Percentiles rank a stretch among this genome's conserved stretches.
phyloP scores from a whole-genome alignment of 2,888 invertebrate species.

The Cataglyphis rosenhaueri region DNA sequence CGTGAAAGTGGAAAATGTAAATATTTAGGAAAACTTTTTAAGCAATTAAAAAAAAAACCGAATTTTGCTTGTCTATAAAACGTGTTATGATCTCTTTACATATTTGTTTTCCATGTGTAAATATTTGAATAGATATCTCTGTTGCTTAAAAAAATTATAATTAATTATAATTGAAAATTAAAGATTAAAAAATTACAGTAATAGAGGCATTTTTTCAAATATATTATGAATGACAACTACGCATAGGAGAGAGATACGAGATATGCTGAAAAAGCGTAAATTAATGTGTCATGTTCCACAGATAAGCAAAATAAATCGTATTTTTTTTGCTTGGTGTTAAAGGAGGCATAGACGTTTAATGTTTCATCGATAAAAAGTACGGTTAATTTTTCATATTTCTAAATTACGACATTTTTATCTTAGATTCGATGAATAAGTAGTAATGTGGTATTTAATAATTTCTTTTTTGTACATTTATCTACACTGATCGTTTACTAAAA shows the following conservation, averaged over 20 bases:
- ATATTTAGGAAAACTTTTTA: background rate
- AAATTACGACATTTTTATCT: background rate
- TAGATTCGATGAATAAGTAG: background rate
- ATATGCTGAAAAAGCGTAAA: background rate
- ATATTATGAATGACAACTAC: background rate
- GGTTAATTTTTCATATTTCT: slow-evolving; percentile 22
- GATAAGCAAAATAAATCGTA: slow-evolving; percentile 37
- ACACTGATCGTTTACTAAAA: background rate
- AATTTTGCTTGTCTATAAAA: background rate
- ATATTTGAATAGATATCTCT: background rate
- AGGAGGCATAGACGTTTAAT: slow-evolving; percentile 16
- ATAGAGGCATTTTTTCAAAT: background rate
- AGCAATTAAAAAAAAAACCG: background rate
- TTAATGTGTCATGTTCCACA: slow-evolving; percentile 5
- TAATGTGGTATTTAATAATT: slow-evolving; percentile 3
- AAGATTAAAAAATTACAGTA: too few species aligned
- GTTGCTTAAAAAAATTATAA: background rate
- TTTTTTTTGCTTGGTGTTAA: slow-evolving; percentile 2
- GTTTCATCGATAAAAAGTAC: background rate
- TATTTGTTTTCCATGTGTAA: background rate
- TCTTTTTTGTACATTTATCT: background rate
- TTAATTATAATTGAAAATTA: background rate
- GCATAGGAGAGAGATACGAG: background rate
- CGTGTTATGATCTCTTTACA: background rate
- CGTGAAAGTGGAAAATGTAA: background rate